Conservation (phyloP, 2,888 invertebrate species). For the Platerodrilus igneus region DNA sequence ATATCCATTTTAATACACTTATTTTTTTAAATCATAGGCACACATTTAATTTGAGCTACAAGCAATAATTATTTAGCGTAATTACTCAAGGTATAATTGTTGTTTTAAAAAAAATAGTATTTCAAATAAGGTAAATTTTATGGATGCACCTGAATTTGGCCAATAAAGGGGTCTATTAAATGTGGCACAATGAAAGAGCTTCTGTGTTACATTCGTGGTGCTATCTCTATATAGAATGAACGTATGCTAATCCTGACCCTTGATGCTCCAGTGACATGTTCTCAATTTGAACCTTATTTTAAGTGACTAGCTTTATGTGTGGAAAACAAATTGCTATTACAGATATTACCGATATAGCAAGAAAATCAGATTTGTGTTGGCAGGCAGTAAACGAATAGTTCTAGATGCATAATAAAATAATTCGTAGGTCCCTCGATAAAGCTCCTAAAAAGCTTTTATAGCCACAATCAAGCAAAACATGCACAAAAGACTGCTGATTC, state of each 20-base stretch:
- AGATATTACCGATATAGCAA: constrained; percentile 1
- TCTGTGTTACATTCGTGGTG: constrained; percentile 26
- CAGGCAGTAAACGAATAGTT: constrained; percentile 2
- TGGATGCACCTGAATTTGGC: no score
- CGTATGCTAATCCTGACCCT: constrained; percentile 30
- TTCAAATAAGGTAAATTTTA: no score
- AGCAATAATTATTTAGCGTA: no score
- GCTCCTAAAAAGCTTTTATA: constrained; percentile 24
- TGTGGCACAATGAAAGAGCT: constrained; percentile 32
- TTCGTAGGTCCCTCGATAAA: constrained; percentile 16
- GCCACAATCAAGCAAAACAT: constrained; percentile 24
- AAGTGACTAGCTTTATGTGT: constrained; percentile 7
- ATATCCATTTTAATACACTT: no score
- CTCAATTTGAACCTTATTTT: constrained; percentile 26
- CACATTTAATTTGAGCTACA: no score
- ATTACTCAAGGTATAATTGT: no score
- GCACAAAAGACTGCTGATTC: constrained; percentile 35
- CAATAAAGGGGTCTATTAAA: constrained; percentile 33
- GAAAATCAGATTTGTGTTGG: constrained; percentile 2
- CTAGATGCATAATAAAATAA: no score
- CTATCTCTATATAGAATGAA: constrained; percentile 30
- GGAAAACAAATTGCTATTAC: constrained; percentile 6
- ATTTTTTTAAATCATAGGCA: no score
- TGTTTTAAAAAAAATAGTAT: no score
- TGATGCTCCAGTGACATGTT: constrained; percentile 24